Conservation (phyloP, 2,113 vertebrate genomes). For the Paradoxurus hermaphroditus region DNA sequence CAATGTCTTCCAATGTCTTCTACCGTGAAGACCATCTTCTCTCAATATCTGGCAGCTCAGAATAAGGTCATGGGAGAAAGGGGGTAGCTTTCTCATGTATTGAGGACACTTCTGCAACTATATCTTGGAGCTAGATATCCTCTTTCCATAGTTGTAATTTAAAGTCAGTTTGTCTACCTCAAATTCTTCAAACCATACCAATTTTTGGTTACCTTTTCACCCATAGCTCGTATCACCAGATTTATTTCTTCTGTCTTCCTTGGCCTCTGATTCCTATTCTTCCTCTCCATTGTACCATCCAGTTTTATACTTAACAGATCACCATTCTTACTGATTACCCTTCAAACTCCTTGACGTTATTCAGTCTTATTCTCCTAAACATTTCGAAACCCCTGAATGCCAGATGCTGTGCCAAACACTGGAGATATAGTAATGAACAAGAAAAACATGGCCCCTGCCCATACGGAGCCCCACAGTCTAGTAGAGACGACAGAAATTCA, state of each 20-base stretch:
- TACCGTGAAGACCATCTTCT: background rate
- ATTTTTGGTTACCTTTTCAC: background rate
- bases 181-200: background rate
- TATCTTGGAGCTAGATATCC: background rate
- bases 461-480: background rate
- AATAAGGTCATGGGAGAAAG: rapidly evolving
- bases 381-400: background rate
- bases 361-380: background rate
- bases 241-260: background rate
- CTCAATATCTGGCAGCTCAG: background rate
- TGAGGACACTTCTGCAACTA: background rate
- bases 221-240: background rate
- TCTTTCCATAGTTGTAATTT: background rate
- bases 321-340: background rate
- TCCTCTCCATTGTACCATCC: background rate
- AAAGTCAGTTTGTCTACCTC: background rate
- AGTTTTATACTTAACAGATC: background rate
- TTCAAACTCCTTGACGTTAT: background rate
- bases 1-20: background rate
- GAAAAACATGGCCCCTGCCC: background rate
- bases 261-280: background rate
- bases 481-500: background rate
- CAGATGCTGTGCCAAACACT: background rate
- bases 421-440: background rate
- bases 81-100: background rate